Evolutionary conservation across 2,113 vertebrate species (phyloP).

Genomic region (Oreochromis aureus): DNA sequence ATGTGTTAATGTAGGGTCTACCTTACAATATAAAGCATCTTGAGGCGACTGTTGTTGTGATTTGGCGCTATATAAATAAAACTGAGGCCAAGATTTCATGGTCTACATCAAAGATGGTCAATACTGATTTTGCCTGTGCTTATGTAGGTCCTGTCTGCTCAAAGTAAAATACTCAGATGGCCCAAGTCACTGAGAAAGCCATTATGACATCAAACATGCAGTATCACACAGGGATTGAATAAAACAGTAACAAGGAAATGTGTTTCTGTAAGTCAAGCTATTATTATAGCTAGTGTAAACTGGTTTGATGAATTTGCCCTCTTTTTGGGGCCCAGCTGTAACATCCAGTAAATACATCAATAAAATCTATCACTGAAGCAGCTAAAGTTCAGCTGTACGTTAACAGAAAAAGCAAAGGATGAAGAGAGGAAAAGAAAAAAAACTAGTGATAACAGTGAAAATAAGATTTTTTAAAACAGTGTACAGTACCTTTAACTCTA

Average conservation of each 20-base stretch:
- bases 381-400: neutral
- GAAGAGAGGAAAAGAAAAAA: neutral
- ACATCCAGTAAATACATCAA: neutral
- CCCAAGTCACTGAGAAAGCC: neutral
- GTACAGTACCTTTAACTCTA: constrained; percentile 99
- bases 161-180: neutral
- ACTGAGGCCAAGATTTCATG: neutral
- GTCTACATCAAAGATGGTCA: neutral
- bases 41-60: neutral
- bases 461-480: constrained; percentile 66
- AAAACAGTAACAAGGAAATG: neutral
- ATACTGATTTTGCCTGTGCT: neutral
- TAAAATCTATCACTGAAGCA: neutral
- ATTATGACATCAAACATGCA: neutral
- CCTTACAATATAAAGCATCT: fast-evolving
- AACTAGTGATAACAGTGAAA: neutral
- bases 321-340: neutral
- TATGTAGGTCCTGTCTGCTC: neutral
- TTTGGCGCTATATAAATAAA: neutral
- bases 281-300: neutral
- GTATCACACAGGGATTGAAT: neutral
- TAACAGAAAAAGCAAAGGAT: neutral
- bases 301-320: neutral
- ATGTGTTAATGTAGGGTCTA: fast-evolving
- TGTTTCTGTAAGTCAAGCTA: neutral